A percentile compares a stretch with the other conserved stretches of the same genome.
Evolutionary conservation across 2,888 invertebrate species (phyloP).

Genomic region (Augochlorella aurata): DNA sequence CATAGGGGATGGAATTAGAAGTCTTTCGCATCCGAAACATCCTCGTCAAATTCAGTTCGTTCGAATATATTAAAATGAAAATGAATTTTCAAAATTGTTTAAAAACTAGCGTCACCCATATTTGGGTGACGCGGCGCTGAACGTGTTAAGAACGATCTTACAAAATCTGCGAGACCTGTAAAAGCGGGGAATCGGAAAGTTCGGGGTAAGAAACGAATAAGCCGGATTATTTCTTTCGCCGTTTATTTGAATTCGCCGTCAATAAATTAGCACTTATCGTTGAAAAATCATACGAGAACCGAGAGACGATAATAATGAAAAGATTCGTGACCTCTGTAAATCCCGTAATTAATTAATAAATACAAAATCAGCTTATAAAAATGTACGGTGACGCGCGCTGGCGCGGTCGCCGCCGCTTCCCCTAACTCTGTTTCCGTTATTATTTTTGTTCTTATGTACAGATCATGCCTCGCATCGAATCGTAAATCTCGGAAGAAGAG

Average conservation of each 20-base stretch:
- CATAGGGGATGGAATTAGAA: no score
- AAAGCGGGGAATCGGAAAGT: neutral
- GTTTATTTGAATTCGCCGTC: conserved; percentile 79
- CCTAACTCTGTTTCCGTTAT: conserved; percentile 35
- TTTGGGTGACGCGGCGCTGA: no score
- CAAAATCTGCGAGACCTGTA: neutral
- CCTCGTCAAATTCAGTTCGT: no score
- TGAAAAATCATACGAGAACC: conserved; percentile 72
- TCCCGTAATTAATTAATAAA: conserved; percentile 77
- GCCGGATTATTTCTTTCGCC: conserved; percentile 65
- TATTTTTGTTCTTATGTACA: conserved; percentile 57
- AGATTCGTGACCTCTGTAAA: conserved; percentile 68
- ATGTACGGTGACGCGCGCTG: conserved; percentile 54
- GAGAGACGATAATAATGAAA: conserved; percentile 65
- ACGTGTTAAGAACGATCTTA: no score
- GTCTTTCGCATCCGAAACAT: no score
- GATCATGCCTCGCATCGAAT: conserved; percentile 60
- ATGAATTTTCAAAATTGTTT: no score
- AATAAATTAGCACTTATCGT: conserved; percentile 79
- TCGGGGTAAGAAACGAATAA: neutral
- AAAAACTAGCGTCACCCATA: no score
- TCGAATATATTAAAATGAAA: no score
- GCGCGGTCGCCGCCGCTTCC: conserved; percentile 51
- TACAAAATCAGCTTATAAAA: conserved; percentile 76
- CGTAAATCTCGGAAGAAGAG: conserved; percentile 68